Base-by-base conservation (phyloP, 2,797 vertebrate genomes). In the Phyllotis vaccarum region DNA sequence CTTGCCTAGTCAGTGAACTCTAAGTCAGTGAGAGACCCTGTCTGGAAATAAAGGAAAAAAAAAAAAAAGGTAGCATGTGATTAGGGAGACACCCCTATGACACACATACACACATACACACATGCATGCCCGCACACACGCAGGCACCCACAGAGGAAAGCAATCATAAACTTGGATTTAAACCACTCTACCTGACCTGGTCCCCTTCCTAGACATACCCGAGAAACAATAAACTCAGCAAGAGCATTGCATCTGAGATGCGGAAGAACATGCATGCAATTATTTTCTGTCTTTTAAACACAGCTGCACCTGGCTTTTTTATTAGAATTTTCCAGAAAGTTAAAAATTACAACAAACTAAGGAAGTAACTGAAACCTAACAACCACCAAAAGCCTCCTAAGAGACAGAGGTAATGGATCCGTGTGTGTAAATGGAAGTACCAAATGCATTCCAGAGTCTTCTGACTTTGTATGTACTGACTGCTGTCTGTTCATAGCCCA, bases 401-500 rank as follows among this genome's bases (percentile, higher is more conserved):
- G 31, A 90, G 95, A 83, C 96, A 79, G 86, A 5, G 22, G 22
- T 52, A 27, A 90, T 86, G 70, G 17, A 78, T 56, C 22, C 6
- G 0, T 11, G 7, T 66, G 22, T 88, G 21, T 17, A 0, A 14
- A 37, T 64, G 21, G n/a, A 29, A 19, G 49, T 31, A 60, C 27
- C 34, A 46, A 72, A 95, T 95, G 80, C 60, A 34, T 62, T 78
- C 49, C 56, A 6, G 14, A 93, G 87, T 76, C 81, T 88, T 93
- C 21, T 86, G 43, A 74, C 80, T 93, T 83, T 88, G 64, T 89
- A 68, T 95, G 94, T 97, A 98, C 98, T 98, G 99, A 98, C 99
- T 99, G 97, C 99, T 98, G 98, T 99, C 99, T 99, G 99, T 99
- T 99, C 98, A 96, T 98, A 98, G 98, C 98, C 98, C 97, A 96